These are phyloP conservation scores for Bombyx mori DNA, from an alignment of 1,140 invertebrate genomes.

Conservation along the genomic window ASM3026992v2 NC_085109.1:8947501-8948000, in stretches of 20 bases:
- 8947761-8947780: conserved; percentile 25
- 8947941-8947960: too few relatives aligned
- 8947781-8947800: conserved; percentile 35
- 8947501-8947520: not conserved
- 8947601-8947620: conserved; percentile 41
- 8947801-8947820: too few relatives aligned
- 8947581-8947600: conserved; percentile 58
- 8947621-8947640: conserved; percentile 40
- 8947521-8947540: conserved; percentile 46
- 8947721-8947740: conserved; percentile 68
- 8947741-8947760: conserved; percentile 67
- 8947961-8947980: too few relatives aligned
- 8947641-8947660: conserved; percentile 69
- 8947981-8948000: too few relatives aligned
- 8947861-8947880: too few relatives aligned
- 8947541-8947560: conserved; percentile 42
- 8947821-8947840: too few relatives aligned
- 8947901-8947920: too few relatives aligned
- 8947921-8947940: too few relatives aligned
- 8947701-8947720: conserved; percentile 60
- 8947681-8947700: conserved; percentile 65
- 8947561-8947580: conserved; percentile 50
- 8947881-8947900: too few relatives aligned
- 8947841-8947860: too few relatives aligned
- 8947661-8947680: conserved; percentile 60